Evolutionary conservation across 2,113 vertebrate species (phyloP).

Genomic region (Anoura caudifer): DNA sequence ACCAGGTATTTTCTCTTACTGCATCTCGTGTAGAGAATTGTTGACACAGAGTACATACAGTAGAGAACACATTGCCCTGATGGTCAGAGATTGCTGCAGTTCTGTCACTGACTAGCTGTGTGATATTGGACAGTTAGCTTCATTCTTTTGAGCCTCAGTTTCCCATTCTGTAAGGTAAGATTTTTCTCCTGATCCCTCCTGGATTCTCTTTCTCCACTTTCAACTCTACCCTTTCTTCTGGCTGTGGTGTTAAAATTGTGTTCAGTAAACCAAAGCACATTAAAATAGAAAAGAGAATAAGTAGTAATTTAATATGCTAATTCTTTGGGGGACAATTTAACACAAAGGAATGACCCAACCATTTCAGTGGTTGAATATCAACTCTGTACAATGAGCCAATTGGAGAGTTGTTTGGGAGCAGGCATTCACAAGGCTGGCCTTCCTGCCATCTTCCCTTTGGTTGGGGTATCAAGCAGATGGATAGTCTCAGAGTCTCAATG

Average conservation of each 20-base stretch:
- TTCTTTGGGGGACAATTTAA: neutral
- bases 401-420: neutral
- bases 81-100: neutral
- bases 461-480: neutral
- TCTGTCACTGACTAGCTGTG: neutral
- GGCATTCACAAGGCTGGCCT: neutral
- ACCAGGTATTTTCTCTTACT: neutral
- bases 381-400: neutral
- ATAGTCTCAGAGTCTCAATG: neutral
- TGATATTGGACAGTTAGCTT: neutral
- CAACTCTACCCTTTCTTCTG: neutral
- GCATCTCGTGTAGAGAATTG: neutral
- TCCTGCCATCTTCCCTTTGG: neutral
- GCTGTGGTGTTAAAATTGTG: neutral
- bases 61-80: neutral
- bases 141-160: neutral
- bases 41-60: neutral
- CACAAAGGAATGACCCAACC: neutral
- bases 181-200: neutral
- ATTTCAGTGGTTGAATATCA: neutral
- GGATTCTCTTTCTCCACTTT: neutral
- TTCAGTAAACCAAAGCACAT: neutral
- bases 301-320: neutral
- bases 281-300: neutral
- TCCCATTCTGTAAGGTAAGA: neutral